Percentiles rank a stretch among this genome's conserved stretches.
These are phyloP conservation scores for Frieseomelitta varia DNA, from an alignment of 1,140 invertebrate species.

Conservation along the genomic window DNA sequence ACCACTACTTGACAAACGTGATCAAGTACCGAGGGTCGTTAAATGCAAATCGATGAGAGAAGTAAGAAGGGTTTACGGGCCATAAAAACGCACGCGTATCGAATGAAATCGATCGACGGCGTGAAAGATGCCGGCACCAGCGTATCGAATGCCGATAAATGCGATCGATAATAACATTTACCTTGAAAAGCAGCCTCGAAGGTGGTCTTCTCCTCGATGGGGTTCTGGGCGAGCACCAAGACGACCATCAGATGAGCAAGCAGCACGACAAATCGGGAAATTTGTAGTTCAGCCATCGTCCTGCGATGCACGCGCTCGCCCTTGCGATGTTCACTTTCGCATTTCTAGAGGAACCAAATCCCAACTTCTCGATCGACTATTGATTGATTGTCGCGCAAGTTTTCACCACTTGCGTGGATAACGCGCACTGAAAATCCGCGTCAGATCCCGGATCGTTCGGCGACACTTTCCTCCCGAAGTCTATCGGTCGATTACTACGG, in stretches of 20 bases:
- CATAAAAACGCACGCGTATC: background rate
- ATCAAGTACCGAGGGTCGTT: background rate
- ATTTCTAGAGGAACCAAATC: conserved; percentile 33
- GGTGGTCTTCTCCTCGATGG: conserved; percentile 79
- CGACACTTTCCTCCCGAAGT: conserved; percentile 7
- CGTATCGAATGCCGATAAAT: background rate
- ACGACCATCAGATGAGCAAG: conserved; percentile 68
- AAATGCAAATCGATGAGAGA: background rate
- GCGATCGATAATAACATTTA: conserved; percentile 63
- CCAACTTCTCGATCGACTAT: conserved; percentile 29
- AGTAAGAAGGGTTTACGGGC: background rate
- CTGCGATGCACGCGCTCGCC: conserved; percentile 53
- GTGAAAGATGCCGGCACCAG: background rate
- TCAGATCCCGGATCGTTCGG: background rate
- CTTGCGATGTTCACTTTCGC: conserved; percentile 56
- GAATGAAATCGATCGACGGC: background rate
- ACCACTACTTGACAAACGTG: background rate
- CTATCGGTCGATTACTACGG: background rate
- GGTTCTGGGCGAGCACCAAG: conserved; percentile 71
- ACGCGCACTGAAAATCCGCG: conserved; percentile 20
- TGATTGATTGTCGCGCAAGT: background rate
- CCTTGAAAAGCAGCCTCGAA: conserved; percentile 85
- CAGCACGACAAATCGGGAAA: conserved; percentile 72
- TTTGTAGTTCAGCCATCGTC: conserved; percentile 67
- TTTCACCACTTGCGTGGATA: conserved; percentile 16